A percentile compares a stretch with the other conserved stretches of the same genome.
These are phyloP conservation scores for Pachyrhynchus sulphureomaculatus DNA, from an alignment of 1,140 invertebrate genomes.

Conservation along the genomic window DNA sequence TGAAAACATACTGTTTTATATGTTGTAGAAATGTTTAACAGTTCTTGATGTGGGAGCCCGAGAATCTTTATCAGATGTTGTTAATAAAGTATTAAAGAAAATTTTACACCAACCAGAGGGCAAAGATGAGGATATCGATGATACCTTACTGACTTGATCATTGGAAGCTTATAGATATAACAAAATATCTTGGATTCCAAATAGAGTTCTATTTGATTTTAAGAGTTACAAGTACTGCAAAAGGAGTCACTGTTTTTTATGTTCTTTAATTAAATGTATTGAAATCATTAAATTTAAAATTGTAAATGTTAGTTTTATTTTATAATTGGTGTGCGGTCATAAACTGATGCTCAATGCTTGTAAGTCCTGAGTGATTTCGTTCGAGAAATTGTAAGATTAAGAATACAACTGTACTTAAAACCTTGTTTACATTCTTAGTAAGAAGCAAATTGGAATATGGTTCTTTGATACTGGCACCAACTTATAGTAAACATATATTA, in stretches of 20 bases:
- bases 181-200: background rate
- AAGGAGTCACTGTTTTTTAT: background rate
- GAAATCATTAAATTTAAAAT: background rate
- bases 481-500: no score
- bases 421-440: no score
- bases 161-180: background rate
- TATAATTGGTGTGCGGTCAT: no score
- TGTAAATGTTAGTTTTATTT: background rate
- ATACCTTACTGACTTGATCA: slow-evolving; percentile 79
- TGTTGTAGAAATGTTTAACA: slow-evolving; percentile 71
- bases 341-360: no score
- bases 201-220: slow-evolving; percentile 3
- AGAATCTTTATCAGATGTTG: slow-evolving; percentile 85
- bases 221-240: background rate
- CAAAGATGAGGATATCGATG: slow-evolving; percentile 88
- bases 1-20: no score
- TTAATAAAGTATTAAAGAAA: slow-evolving; percentile 79
- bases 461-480: no score
- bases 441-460: no score
- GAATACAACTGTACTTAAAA: no score
- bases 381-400: no score
- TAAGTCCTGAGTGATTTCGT: no score
- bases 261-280: slow-evolving; percentile 2
- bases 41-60: slow-evolving; percentile 82
- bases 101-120: slow-evolving; percentile 72